These are phyloP conservation scores for Drosophila suzukii DNA, from an alignment of 1,140 invertebrate species.

Conservation along the genomic window DNA sequence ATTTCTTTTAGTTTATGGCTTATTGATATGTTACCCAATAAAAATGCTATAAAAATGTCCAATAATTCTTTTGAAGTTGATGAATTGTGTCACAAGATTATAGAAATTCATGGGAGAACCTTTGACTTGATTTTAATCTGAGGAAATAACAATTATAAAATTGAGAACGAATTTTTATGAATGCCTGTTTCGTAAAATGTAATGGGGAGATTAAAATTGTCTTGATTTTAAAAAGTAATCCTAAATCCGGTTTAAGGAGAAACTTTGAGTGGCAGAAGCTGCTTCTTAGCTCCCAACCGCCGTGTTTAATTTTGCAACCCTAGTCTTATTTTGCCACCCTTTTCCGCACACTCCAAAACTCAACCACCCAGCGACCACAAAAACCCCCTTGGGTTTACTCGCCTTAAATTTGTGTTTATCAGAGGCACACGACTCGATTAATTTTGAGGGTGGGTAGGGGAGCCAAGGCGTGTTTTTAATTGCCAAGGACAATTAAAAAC, in stretches of 20 bases:
- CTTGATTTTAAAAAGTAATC: background rate
- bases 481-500: conserved; percentile 79
- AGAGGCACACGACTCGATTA: conserved; percentile 46
- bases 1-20: conserved; percentile 7
- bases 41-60: conserved; percentile 30
- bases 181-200: background rate
- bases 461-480: conserved; percentile 70
- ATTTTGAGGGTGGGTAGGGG: conserved; percentile 13
- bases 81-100: conserved; percentile 40
- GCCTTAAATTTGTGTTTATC: conserved; percentile 53
- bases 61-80: conserved; percentile 30
- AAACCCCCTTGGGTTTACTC: conserved; percentile 27
- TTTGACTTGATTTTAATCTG: conserved; percentile 14
- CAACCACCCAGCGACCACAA: conserved; percentile 16
- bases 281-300: background rate
- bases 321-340: conserved; percentile 2
- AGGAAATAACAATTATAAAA: conserved; percentile 24
- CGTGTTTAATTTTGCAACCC: conserved; percentile 9
- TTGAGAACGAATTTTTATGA: conserved; percentile 7
- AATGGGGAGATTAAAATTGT: background rate
- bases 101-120: conserved; percentile 5
- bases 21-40: background rate
- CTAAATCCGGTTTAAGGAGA: background rate
- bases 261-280: background rate
- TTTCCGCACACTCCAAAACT: background rate